Base-by-base conservation (phyloP, 1,140 invertebrate species). In the Dendroctonus ponderosae region DNA sequence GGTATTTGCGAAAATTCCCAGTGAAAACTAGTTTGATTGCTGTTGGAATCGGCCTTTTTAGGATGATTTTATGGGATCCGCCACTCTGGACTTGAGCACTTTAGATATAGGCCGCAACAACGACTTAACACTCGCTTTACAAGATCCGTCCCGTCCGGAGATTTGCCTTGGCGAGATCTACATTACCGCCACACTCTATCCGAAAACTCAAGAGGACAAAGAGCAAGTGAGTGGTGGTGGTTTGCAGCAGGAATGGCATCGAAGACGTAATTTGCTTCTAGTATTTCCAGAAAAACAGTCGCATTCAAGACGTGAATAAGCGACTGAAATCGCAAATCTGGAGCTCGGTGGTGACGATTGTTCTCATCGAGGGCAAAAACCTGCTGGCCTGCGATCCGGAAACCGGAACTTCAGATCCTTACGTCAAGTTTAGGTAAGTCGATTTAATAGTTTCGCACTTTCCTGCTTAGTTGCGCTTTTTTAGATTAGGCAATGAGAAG, bases 51-150 rank as follows among this genome's bases (percentile, higher is more conserved):
- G 51, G 14, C 46, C 6, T 67, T 67, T 70, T 44, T 77, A 94
- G 81, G 97, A 99, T 80, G 97, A 99, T 82, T 97, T 97, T 76
- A 98, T 99, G 93, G 97, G 97, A 9, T 86, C 89, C 54, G 91
- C 92, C 4, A 85, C 85, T 52, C 79, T 99, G 65, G 93, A 97
- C 78, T 82, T 98, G 39, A 91, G 89, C 6, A 85, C 87, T 66
- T 78, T 99, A 59, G 93, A 96, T 70, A 81, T 96, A 37, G 90
- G 91, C 68, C 87, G 92, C 70, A 77, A 87, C 6, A 88, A 89
- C 69, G 93, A 97, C 75, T 77, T 97, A 62, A 85, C 85, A 52
- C 80, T 97, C 39, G 84, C 86, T 69, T 82, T 95, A 12, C 86
- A 86, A 69, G 92, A 95, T 78, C 84, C 87, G 0, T 84, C 84